phyloP scores from a whole-genome alignment of 2,797 vertebrate genomes.

The Oophaga sylvatica region DNA sequence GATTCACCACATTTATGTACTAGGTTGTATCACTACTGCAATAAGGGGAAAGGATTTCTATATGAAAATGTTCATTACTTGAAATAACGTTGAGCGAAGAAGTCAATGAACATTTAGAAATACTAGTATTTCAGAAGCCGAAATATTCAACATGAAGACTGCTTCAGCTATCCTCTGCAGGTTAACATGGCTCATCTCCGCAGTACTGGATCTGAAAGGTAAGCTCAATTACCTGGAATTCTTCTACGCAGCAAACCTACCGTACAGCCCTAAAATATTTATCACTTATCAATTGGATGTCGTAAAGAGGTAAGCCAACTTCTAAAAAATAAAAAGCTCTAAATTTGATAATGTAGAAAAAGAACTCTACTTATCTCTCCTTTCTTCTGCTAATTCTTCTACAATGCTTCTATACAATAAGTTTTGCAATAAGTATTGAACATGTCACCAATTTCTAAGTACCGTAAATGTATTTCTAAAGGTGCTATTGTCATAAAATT shows the following conservation, averaged over 20 bases:
- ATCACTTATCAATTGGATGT: too few relatives aligned
- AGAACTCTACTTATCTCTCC: too few relatives aligned
- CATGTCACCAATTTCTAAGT: too few relatives aligned
- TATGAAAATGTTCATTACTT: background rate
- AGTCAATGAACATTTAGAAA: background rate
- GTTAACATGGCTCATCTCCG: constrained; percentile 14
- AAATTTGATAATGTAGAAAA: too few relatives aligned
- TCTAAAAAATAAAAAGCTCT: too few relatives aligned
- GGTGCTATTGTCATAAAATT: too few relatives aligned
- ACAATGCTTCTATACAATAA: too few relatives aligned
- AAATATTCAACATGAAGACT: constrained; percentile 15
- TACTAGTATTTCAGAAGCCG: background rate
- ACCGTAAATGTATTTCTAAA: too few relatives aligned
- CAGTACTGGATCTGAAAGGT: constrained; percentile 48
- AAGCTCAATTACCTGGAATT: background rate
- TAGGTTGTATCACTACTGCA: background rate
- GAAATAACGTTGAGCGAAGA: background rate
- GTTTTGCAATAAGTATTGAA: too few relatives aligned
- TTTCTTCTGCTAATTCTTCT: too few relatives aligned
- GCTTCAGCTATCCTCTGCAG: background rate
- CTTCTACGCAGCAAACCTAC: background rate
- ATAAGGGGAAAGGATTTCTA: background rate
- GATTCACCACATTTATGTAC: background rate
- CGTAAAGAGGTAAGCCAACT: too few relatives aligned
- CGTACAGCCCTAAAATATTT: too few relatives aligned